Conservation (phyloP, 2,797 vertebrate genomes). For the Propithecus deckenii region DNA sequence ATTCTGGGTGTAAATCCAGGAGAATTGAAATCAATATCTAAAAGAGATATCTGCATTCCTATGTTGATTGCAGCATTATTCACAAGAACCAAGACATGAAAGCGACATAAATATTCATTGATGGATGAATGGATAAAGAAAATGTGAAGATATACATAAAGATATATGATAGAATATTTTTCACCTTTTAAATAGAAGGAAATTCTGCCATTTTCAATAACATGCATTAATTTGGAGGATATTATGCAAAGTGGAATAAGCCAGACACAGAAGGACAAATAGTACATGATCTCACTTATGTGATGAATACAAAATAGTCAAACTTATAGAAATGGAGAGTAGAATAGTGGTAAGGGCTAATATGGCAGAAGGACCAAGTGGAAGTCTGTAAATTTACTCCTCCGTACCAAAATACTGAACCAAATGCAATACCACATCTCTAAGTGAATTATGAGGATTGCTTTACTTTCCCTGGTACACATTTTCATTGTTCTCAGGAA, state of each 20-base stretch:
- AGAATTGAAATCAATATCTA: background rate
- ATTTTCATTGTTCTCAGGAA: conserved; percentile 50
- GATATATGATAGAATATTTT: background rate
- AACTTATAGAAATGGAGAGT: background rate
- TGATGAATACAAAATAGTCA: background rate
- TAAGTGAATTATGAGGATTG: background rate
- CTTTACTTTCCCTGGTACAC: background rate
- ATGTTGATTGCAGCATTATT: background rate
- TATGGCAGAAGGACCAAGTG: background rate
- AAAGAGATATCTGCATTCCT: background rate
- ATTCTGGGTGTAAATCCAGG: background rate
- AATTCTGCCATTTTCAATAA: background rate
- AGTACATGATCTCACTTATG: background rate
- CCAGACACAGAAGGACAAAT: background rate
- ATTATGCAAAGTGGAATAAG: background rate
- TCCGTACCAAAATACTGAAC: background rate
- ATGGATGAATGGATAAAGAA: background rate
- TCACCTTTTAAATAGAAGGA: background rate
- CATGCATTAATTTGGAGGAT: background rate
- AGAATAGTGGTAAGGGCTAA: background rate
- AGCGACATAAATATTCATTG: background rate
- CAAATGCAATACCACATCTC: background rate
- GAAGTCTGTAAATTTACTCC: background rate
- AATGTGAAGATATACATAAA: background rate
- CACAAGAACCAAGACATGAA: background rate